phyloP scores from a whole-genome alignment of 2,797 vertebrate species.

The Lagorchestes hirsutus region DNA sequence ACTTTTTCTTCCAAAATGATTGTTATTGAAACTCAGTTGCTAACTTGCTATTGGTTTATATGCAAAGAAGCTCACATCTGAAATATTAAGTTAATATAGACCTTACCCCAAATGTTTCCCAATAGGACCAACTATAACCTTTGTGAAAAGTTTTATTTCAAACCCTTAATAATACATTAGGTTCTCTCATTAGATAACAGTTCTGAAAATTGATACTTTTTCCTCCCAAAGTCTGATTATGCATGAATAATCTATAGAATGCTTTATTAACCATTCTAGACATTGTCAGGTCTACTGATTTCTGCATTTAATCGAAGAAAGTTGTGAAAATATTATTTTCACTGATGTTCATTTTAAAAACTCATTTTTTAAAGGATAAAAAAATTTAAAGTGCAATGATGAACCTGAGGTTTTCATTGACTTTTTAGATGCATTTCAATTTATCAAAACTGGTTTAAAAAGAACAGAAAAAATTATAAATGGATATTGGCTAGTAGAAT shows the following conservation, averaged over 20 bases:
- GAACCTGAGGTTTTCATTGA: constrained; percentile 79
- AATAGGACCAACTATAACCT: constrained; percentile 40
- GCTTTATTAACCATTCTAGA: constrained; percentile 81
- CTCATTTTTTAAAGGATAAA: constrained; percentile 80
- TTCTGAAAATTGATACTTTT: constrained; percentile 52
- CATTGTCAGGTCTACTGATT: constrained; percentile 79
- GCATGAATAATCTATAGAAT: constrained; percentile 80
- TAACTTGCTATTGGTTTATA: constrained; percentile 40
- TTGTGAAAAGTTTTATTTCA: constrained; percentile 52
- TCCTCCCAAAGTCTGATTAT: constrained; percentile 77
- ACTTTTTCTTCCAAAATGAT: constrained; percentile 17
- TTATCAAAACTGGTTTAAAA: constrained; percentile 81
- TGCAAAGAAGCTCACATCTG: constrained; percentile 38
- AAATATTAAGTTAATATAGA: constrained; percentile 57
- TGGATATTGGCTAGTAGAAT: constrained; percentile 56
- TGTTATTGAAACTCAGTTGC: constrained; percentile 34
- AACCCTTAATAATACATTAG: constrained; percentile 26
- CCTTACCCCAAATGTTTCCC: constrained; percentile 7
- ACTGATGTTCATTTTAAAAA: constrained; percentile 80
- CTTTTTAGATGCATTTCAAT: constrained; percentile 82
- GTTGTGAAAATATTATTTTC: constrained; percentile 83
- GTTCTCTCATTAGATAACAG: constrained; percentile 46
- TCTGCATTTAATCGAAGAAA: constrained; percentile 83
- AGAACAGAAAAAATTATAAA: constrained; percentile 78
- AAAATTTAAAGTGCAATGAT: constrained; percentile 82